Evolutionary conservation across 2,888 invertebrate genomes (phyloP).

Genomic region (Lycocerus yunnanus): DNA sequence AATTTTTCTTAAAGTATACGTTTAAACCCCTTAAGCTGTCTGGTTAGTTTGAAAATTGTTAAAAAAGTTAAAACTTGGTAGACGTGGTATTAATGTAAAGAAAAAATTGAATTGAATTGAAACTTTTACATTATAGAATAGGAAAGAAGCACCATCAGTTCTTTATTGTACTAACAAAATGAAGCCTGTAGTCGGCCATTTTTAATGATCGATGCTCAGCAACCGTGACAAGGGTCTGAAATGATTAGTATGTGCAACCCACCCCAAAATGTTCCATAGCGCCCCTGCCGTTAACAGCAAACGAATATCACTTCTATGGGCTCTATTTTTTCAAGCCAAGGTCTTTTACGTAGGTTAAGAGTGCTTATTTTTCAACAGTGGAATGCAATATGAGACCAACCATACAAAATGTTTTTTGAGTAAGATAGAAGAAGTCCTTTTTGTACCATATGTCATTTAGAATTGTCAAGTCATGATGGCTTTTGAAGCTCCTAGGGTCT

Average conservation of each 20-base stretch:
- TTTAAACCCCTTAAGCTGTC: not conserved
- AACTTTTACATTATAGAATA: slow-evolving; percentile 18
- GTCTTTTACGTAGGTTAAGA: slow-evolving; percentile 20
- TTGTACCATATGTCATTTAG: slow-evolving; percentile 37
- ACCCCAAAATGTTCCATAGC: slow-evolving; percentile 37
- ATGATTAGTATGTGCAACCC: slow-evolving; percentile 48
- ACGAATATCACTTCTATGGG: slow-evolving; percentile 36
- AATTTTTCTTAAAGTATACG: not conserved
- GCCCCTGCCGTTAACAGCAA: slow-evolving; percentile 31
- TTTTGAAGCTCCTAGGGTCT: slow-evolving; percentile 21
- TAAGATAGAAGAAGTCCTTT: slow-evolving; percentile 20
- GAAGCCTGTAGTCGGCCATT: slow-evolving; percentile 39
- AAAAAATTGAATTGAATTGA: not conserved
- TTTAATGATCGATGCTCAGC: slow-evolving; percentile 49
- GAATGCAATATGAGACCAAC: slow-evolving; percentile 36
- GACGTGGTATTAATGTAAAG: not conserved
- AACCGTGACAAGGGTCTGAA: slow-evolving; percentile 49
- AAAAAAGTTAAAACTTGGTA: not conserved
- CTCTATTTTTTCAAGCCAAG: slow-evolving; percentile 30
- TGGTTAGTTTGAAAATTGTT: not conserved
- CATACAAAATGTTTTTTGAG: slow-evolving; percentile 27
- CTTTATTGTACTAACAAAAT: slow-evolving; percentile 32
- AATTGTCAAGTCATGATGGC: slow-evolving; percentile 37
- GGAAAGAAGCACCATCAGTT: slow-evolving; percentile 23
- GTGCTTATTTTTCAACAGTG: slow-evolving; percentile 38